These are phyloP conservation scores for Periphyllus acericola DNA, from an alignment of 2,888 invertebrate species.

Conservation along the genomic window DNA sequence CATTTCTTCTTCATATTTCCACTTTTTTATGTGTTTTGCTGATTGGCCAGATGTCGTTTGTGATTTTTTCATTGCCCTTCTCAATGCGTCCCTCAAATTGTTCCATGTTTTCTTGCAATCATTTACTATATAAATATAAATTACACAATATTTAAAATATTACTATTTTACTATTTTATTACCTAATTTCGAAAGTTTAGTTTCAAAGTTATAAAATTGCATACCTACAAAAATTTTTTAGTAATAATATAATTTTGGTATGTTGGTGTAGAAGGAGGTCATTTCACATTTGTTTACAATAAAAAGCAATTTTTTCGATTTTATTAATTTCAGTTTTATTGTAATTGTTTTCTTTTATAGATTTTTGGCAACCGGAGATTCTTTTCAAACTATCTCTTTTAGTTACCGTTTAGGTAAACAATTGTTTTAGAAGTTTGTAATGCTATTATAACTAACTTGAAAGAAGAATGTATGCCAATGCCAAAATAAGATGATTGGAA, in stretches of 20 bases:
- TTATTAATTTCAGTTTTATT: too few relatives aligned
- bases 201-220: too few relatives aligned
- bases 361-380: conserved; percentile 18
- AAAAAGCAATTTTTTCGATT: too few relatives aligned
- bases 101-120: conserved; percentile 6
- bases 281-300: too few relatives aligned
- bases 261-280: too few relatives aligned
- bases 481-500: conserved; percentile 36
- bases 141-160: conserved; percentile 5
- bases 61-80: conserved; percentile 17
- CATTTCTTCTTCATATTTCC: conserved; percentile 16
- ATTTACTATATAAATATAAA: conserved; percentile 1
- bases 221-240: too few relatives aligned
- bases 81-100: conserved; percentile 10
- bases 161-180: too few relatives aligned
- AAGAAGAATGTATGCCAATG: conserved; percentile 19
- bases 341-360: too few relatives aligned
- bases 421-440: too few relatives aligned
- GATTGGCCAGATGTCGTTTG: background rate
- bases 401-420: too few relatives aligned
- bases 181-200: too few relatives aligned
- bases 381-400: conserved; percentile 4
- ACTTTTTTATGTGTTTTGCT: conserved; percentile 5
- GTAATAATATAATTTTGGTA: too few relatives aligned
- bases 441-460: background rate